Conservation (phyloP, 2,113 vertebrate species). For the Tetrao urogallus region DNA sequence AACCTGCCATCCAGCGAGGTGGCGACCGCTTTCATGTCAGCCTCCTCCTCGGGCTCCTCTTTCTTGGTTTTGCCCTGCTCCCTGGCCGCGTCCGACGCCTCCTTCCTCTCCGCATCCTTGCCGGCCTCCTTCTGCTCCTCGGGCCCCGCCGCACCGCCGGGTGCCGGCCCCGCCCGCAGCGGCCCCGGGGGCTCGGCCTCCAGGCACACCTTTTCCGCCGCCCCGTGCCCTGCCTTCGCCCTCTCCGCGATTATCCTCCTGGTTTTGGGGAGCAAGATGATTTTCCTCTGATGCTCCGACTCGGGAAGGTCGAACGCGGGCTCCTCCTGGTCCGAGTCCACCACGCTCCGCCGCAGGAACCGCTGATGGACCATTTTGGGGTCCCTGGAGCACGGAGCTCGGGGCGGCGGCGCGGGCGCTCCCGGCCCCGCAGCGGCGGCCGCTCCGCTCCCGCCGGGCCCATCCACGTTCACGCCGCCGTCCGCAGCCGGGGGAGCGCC, state of each 20-base stretch:
- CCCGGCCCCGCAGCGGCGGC: constrained; percentile 72
- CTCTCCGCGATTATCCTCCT: constrained; percentile 78
- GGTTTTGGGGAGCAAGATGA: constrained; percentile 78
- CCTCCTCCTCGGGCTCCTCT: constrained; percentile 92
- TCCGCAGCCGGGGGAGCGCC: constrained; percentile 73
- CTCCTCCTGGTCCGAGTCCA: constrained; percentile 92
- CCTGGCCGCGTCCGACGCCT: constrained; percentile 56
- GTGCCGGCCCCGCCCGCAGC: background rate
- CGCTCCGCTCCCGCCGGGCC: constrained; percentile 75
- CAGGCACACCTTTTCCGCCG: constrained; percentile 47
- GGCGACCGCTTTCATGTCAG: constrained; percentile 93
- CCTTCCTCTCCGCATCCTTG: constrained; percentile 68
- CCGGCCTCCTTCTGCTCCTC: constrained; percentile 22
- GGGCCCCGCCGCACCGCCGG: background rate
- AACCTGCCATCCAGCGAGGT: constrained; percentile 95
- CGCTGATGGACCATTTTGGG: constrained; percentile 83
- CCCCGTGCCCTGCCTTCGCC: constrained; percentile 65
- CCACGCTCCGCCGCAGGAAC: constrained; percentile 90
- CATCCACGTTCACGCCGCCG: constrained; percentile 76
- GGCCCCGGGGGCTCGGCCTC: background rate
- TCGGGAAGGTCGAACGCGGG: constrained; percentile 82
- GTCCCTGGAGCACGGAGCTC: constrained; percentile 58
- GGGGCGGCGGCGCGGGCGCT: background rate
- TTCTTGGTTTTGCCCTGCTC: constrained; percentile 80
- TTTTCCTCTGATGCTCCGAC: constrained; percentile 74